Conservation (phyloP, 2,113 vertebrate species). For the Pygoscelis antarcticus region DNA sequence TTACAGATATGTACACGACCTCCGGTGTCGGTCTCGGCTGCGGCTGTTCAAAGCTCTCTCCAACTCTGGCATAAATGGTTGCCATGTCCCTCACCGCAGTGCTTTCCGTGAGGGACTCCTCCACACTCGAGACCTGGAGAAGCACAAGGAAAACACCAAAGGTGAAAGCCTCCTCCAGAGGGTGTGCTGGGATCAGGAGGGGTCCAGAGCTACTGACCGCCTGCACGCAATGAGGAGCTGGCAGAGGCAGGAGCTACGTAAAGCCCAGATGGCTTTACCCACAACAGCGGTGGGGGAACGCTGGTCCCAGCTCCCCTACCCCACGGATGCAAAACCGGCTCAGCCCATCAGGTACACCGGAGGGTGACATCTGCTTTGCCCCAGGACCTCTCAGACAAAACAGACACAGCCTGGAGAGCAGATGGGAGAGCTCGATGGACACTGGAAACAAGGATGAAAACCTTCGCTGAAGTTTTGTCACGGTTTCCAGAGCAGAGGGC, state of each 20-base stretch:
- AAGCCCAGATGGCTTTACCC: not conserved
- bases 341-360: not conserved
- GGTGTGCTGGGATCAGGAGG: not conserved
- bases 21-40: accelerated
- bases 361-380: not conserved
- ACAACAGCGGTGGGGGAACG: accelerated
- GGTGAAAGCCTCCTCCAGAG: not conserved
- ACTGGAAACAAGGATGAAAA: not conserved
- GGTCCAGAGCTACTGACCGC: not conserved
- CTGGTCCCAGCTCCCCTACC: not conserved
- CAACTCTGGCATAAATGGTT: not conserved
- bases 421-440: not conserved
- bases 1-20: accelerated
- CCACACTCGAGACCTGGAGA: not conserved
- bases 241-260: not conserved
- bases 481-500: not conserved
- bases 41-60: not conserved
- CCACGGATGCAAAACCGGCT: not conserved
- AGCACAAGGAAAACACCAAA: not conserved
- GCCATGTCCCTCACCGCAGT: accelerated
- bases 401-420: not conserved
- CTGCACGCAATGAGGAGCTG: accelerated
- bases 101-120: not conserved
- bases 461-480: not conserved
- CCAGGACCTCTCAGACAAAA: not conserved